Base-by-base conservation (phyloP, 1,140 invertebrate genomes). In the Brachionus rubens region DNA sequence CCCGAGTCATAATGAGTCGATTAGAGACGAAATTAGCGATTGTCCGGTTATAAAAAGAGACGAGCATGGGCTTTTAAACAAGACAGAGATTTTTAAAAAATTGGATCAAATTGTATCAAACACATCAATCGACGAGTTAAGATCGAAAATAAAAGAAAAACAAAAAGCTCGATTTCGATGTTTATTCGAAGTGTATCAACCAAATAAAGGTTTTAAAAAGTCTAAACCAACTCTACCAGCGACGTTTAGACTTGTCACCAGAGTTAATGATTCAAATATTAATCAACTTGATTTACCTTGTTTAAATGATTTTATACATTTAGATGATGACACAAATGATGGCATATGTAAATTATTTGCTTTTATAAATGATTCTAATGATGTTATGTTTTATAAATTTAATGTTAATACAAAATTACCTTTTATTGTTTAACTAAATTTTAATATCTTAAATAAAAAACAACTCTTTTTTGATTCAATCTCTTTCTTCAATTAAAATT, bases 311-410 rank as follows among this genome's bases (percentile, higher is more conserved):
- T 28, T 65, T n/a, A 24, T 65, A 24, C 33, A 59, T 6, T 16
- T 65, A 3, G 26, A 21, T 16, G 19, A 65, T 24, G 21, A 26
- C 24, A 14, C 14, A 5, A 14, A 16, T 46, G 9, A 14, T 3
- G 24, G 30, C 12, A 36, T 43, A n/a, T 4, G 12, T 21, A 41
- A 41, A 43, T 41, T 65, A 24, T 65, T 65, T 26, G 36, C 36
- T 0, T 65, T 65, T 65, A 36, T 65, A 24, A 65, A 65, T n/a
- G 59, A 65, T 9, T 46, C 59, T 12, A 43, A 65, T 41, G 36
- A 43, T 65, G 59, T 65, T 3, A 65, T 65, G 59, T 65, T 65
- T 43, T 65, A 65, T 65, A 41, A n/a, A 43, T 65, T 65, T 28
- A 65, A 65, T 26, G 19, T 30, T 30, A 65, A 65, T 24, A 21